Conservation (phyloP, 2,888 invertebrate species). For the Smittia aterrima region DNA sequence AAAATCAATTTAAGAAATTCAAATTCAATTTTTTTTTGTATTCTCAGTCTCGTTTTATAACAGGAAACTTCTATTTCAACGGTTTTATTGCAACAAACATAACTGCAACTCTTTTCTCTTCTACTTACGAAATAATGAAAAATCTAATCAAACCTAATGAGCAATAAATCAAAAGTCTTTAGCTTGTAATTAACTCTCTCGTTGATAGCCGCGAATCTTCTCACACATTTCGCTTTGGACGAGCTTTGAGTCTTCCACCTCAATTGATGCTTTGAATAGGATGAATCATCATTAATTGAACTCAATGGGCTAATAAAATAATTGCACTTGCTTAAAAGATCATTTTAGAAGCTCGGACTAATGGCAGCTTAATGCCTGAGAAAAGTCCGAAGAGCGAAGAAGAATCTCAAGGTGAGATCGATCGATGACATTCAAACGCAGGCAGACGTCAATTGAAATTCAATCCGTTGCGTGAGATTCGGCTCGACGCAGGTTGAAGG, state of each 20-base stretch:
- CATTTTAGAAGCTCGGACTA: not conserved
- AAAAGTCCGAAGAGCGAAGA: not conserved
- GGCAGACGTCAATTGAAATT: no score
- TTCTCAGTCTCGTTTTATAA: not conserved
- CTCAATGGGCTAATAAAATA: constrained; percentile 20
- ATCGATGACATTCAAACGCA: not conserved
- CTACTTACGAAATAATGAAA: not conserved
- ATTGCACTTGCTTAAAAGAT: constrained; percentile 29
- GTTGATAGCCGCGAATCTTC: constrained; percentile 26
- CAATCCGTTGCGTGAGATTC: no score
- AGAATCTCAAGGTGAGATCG: not conserved
- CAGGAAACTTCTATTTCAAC: not conserved
- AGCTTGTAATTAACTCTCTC: constrained; percentile 24
- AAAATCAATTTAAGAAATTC: not conserved
- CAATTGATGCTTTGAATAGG: not conserved
- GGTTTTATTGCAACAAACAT: constrained; percentile 21
- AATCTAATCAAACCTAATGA: constrained; percentile 29
- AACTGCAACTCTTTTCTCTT: not conserved
- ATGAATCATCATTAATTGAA: not conserved
- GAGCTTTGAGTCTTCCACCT: not conserved
- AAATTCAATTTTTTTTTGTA: not conserved
- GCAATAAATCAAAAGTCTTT: constrained; percentile 24
- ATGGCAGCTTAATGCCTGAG: not conserved
- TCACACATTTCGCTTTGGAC: not conserved
- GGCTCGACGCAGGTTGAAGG: not conserved